A percentile compares a stretch with the other conserved stretches of the same genome.
These are phyloP conservation scores for Zaprionus gabonicus DNA, from an alignment of 1,140 invertebrate species.

Conservation along the genomic window DNA sequence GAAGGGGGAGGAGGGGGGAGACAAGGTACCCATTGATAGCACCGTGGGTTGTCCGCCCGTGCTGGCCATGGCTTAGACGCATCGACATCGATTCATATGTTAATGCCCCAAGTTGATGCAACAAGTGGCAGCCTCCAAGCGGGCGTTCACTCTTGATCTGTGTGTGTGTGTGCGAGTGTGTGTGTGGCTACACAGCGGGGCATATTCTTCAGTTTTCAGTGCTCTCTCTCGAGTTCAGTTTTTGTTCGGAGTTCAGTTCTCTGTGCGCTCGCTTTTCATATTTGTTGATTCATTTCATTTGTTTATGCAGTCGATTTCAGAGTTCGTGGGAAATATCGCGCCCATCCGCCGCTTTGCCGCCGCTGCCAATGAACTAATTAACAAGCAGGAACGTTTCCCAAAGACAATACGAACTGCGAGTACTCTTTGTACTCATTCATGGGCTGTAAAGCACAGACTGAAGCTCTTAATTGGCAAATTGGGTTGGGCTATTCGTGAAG, in stretches of 20 bases:
- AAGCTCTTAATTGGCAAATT: background rate
- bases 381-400: slow-evolving; percentile 27
- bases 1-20: too few species aligned
- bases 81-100: slow-evolving; percentile 26
- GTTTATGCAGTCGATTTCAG: slow-evolving; percentile 60
- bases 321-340: slow-evolving; percentile 73
- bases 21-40: slow-evolving; percentile 1
- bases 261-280: slow-evolving; percentile 25
- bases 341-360: slow-evolving; percentile 28
- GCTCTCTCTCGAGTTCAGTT: slow-evolving; percentile 1
- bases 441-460: background rate
- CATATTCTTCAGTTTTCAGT: slow-evolving; percentile 24
- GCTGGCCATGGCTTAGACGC: slow-evolving; percentile 10
- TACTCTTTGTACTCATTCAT: background rate
- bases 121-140: slow-evolving; percentile 29
- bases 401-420: background rate
- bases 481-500: background rate
- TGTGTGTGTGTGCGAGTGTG: slow-evolving; percentile 3
- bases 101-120: slow-evolving; percentile 27
- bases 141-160: background rate
- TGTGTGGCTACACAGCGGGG: slow-evolving; percentile 35
- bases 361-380: slow-evolving; percentile 79
- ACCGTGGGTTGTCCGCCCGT: slow-evolving; percentile 18
- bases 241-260: background rate
- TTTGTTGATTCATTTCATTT: slow-evolving; percentile 79